Base-by-base conservation (phyloP, 1,140 invertebrate species). In the Drosophila obscura region DNA sequence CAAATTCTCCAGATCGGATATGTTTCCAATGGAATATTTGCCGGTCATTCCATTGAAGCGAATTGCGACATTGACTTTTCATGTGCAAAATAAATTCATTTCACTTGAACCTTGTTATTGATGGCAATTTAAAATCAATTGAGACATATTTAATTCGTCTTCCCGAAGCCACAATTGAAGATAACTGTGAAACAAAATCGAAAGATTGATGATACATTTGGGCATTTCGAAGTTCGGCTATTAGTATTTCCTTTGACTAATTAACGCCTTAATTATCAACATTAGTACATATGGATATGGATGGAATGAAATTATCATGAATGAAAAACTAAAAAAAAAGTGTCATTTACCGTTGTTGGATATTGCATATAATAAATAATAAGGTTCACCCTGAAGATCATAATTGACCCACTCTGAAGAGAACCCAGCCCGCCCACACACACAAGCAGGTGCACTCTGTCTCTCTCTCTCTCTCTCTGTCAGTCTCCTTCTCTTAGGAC, bases 41-140 rank as follows among this genome's bases (percentile, higher is more conserved):
- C 41, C 43, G 48, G 50, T 24, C 22, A 44, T 41, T 79, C 64
- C 35, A 83, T 80, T 76, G 72, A 60, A 73, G 49, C 61, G 59
- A 77, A 87, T 83, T 80, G 84, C 84, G 83, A 77, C 76, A 79
- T 80, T 80, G 76, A 69, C 80, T 83, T 89, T 83, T 64, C 58
- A 72, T 88, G 73, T 89, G 80, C 73, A 83, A 83, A 85, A 88
- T 88, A 80, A 88, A 87, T 87, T 88, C 79, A 88, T 88, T 87
- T 88, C 79, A 87, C 79, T 88, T 88, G 63, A 67, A 76, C 83
- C 83, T 88, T 75, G 83, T 81, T 84, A 88, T 88, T 88, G 83
- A 89, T 64, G 76, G 73, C 84, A 89, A 88, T 84, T 88, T 80
- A 83, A 89, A 88, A 80, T 80, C 83, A 88, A 88, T 88, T 88